Evolutionary conservation across 2,113 vertebrate species (phyloP), one percentile per base, ranked within the genome.

Genomic region (Thunnus thynnus): DNA sequence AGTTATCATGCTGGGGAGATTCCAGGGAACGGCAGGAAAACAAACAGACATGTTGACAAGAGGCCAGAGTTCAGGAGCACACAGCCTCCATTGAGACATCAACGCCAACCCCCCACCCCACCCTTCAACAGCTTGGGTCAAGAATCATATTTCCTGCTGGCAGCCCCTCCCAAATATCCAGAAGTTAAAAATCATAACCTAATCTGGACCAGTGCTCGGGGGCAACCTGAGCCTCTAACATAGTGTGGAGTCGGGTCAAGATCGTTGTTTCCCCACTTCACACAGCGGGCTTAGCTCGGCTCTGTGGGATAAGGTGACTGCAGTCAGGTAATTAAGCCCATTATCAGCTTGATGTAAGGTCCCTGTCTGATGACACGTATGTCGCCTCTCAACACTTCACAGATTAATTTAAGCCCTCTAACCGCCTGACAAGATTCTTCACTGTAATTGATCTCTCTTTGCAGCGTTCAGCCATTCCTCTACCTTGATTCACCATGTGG

Each of bases 31-130:
- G 63, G 78, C 89, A 62, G 83, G 88, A 92, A 93, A 90, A 93
- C 93, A 94, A 94, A 93, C 90, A 89, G 86, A 82, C 83, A 48
- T 83, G 90, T 87, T 94, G 92, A 94, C 90, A 88, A 76, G 88
- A 76, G 91, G 93, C 62, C 90, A 92, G 85, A 90, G 92, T 91
- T 93, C 91, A 93, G 83, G 88, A 89, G 91, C 87, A 91, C 88
- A 90, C 73, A 85, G 88, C 73, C 81, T 70, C 88, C 90, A 90
- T 82, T 91, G 89, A 87, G 92, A 90, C 81, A 81, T 87, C 85
- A 84, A 55, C 48, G 17, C 72, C 72, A 67, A 52, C 44, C 77
- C 68, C 48, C 27, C 27, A 30, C 27, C 27, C 30, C 25, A 71
- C 55, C 36, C 69, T 80, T 80, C 57, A 58, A 68, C 80, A 80